phyloP scores from a whole-genome alignment of 1,140 invertebrate species.

The Myzus persicae region DNA sequence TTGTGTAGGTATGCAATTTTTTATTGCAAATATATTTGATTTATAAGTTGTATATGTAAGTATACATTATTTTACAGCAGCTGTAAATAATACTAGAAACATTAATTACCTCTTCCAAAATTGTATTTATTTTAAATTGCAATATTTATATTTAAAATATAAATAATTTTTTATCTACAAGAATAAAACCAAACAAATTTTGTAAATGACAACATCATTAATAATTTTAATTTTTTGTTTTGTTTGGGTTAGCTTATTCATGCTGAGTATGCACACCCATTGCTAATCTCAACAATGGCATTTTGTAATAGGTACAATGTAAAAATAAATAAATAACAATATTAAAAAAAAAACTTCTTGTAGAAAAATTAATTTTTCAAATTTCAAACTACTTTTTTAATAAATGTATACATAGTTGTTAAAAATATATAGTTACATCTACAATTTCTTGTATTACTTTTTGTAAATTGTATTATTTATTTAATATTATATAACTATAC shows the following conservation, averaged over 20 bases:
- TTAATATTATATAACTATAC: not conserved
- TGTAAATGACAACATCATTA: conserved; percentile 38
- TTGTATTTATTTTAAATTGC: not conserved
- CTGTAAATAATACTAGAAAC: not conserved
- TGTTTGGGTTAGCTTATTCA: conserved; percentile 48
- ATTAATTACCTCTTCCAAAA: not conserved
- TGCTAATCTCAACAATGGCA: conserved; percentile 51
- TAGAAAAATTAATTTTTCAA: conserved; percentile 31
- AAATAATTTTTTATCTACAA: not conserved
- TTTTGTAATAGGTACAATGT: conserved; percentile 34
- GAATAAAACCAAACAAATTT: conserved; percentile 37
- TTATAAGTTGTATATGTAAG: not conserved
- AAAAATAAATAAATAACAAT: conserved; percentile 12
- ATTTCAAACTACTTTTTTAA: not conserved
- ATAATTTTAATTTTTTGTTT: conserved; percentile 47
- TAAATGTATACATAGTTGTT: not conserved
- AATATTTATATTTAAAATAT: not conserved
- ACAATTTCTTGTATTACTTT: not conserved
- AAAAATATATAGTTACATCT: not conserved
- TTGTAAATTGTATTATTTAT: not conserved
- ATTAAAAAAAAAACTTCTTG: conserved; percentile 4
- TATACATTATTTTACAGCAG: not conserved
- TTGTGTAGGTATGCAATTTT: not conserved
- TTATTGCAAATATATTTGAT: not conserved
- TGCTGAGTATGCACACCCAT: conserved; percentile 43